Conservation (phyloP, 2,797 vertebrate genomes). For the Morelia viridis region DNA sequence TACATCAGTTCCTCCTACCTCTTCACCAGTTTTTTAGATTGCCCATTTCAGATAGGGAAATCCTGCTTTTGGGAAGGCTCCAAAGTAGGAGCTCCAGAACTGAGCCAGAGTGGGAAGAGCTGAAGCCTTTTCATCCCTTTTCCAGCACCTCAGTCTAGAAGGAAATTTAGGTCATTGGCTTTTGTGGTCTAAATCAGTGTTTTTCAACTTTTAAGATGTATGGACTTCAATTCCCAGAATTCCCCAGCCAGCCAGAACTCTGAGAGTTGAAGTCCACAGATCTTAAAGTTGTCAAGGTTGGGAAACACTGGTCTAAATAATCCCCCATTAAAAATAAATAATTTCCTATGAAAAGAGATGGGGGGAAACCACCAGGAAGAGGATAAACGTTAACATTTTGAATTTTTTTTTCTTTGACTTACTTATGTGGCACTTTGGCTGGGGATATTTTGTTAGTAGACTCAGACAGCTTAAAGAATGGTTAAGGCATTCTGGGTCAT, state of each 20-base stretch:
- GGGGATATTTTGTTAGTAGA: constrained; percentile 15
- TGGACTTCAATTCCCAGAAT: too few species aligned
- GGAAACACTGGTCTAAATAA: too few species aligned
- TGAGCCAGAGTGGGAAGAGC: background rate
- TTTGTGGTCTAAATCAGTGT: too few species aligned
- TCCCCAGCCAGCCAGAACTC: too few species aligned
- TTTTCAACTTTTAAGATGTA: too few species aligned
- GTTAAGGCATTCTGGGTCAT: constrained; percentile 15
- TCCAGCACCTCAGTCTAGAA: background rate
- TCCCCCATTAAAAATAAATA: background rate
- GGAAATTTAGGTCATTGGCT: too few species aligned
- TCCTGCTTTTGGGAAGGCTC: background rate
- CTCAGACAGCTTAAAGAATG: constrained; percentile 7
- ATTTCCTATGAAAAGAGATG: background rate
- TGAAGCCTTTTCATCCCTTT: background rate
- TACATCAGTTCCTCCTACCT: background rate
- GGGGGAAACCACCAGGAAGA: background rate
- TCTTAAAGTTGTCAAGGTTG: too few species aligned
- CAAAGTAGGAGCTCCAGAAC: background rate
- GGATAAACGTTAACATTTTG: constrained; percentile 1
- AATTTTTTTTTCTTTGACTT: background rate
- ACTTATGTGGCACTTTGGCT: constrained; percentile 26
- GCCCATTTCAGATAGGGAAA: background rate
- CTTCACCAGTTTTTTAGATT: background rate
- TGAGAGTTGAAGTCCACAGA: too few species aligned